Evolutionary conservation across 1,140 invertebrate species (phyloP).

Genomic region (Latrodectus geometricus): DNA sequence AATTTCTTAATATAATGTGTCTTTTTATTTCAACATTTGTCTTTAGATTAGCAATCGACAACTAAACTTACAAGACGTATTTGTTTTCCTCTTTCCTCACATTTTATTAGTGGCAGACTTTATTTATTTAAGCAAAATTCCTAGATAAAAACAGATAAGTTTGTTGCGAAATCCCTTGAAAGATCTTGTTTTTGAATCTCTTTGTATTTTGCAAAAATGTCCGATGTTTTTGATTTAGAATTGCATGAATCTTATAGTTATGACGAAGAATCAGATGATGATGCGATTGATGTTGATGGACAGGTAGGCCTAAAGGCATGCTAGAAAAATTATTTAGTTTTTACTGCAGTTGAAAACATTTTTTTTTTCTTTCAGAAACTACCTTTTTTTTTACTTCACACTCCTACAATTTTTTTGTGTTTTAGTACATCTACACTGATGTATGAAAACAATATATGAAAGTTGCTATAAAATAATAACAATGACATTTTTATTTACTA

Average conservation of each 20-base stretch:
- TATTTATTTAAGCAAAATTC: too few relatives aligned
- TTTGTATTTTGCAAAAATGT: constrained; percentile 63
- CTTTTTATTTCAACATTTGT: too few relatives aligned
- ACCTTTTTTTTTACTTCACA: neutral
- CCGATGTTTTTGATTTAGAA: constrained; percentile 87
- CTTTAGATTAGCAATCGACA: too few relatives aligned
- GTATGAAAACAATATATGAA: neutral
- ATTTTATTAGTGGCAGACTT: too few relatives aligned
- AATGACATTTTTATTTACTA: neutral
- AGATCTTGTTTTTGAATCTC: too few relatives aligned
- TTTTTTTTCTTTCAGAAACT: too few relatives aligned
- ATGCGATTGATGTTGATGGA: constrained; percentile 78
- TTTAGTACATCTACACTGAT: neutral
- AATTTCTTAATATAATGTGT: too few relatives aligned
- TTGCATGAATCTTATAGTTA: constrained; percentile 79
- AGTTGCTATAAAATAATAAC: neutral
- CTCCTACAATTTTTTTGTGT: neutral
- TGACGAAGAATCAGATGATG: constrained; percentile 80
- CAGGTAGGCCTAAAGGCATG: constrained; percentile 68
- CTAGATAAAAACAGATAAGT: too few relatives aligned
- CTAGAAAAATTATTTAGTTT: neutral
- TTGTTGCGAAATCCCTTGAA: too few relatives aligned
- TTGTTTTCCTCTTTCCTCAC: too few relatives aligned
- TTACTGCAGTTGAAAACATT: neutral
- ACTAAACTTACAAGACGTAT: too few relatives aligned